Percentiles rank a stretch among this genome's conserved stretches.
These are phyloP conservation scores for Mixornis gularis DNA, from an alignment of 2,113 vertebrate genomes.

Conservation along the genomic window DNA sequence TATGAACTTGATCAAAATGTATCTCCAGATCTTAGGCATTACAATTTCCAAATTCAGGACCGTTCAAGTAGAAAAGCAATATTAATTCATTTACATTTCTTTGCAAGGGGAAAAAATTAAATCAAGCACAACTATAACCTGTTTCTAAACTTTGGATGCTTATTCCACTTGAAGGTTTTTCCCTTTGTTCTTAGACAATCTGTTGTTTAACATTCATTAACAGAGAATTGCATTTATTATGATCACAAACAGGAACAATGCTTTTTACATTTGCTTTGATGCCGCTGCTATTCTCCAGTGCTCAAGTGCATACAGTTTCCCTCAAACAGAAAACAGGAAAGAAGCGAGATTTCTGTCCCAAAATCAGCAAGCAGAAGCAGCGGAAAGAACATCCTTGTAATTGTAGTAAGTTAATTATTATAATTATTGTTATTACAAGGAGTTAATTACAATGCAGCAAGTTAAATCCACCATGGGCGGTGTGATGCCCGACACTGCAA, in stretches of 20 bases:
- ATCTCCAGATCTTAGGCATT: conserved; percentile 13
- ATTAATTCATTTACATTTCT: conserved; percentile 35
- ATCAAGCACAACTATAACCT: neutral
- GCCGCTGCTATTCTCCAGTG: neutral
- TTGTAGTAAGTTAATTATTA: conserved; percentile 44
- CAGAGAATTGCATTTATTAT: neutral
- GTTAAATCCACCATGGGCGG: neutral
- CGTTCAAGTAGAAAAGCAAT: neutral
- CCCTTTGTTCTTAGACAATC: conserved; percentile 8
- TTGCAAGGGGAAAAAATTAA: conserved; percentile 1
- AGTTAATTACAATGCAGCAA: conserved; percentile 12
- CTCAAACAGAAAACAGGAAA: neutral
- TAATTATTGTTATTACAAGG: conserved; percentile 53
- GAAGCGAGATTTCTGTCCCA: neutral
- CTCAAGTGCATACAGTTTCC: neutral
- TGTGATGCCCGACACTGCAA: neutral
- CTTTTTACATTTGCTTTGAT: neutral
- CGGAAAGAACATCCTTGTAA: conserved; percentile 15
- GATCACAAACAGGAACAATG: neutral
- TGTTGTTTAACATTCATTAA: neutral
- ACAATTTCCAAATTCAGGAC: neutral
- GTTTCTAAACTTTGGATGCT: neutral
- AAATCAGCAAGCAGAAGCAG: conserved; percentile 7
- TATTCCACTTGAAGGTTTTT: neutral
- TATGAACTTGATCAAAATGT: conserved; percentile 8